A percentile compares a stretch with the other conserved stretches of the same genome.
phyloP scores from a whole-genome alignment of 2,888 invertebrate species.

The Sialis fuliginosa region DNA sequence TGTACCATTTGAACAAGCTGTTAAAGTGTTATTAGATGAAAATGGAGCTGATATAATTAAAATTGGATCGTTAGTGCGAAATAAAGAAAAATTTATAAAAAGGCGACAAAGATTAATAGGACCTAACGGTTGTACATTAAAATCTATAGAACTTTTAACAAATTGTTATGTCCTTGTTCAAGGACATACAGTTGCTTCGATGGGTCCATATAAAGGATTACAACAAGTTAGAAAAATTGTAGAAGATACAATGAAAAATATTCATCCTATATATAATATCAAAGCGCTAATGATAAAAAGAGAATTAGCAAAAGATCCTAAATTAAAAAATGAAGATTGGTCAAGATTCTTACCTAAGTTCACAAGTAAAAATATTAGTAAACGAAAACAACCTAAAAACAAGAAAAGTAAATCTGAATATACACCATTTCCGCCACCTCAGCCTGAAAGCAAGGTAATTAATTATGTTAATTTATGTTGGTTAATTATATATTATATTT shows the following conservation, averaged over 20 bases:
- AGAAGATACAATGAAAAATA: slow-evolving; percentile 94
- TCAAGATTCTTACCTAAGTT: slow-evolving; percentile 92
- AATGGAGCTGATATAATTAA: slow-evolving; percentile 91
- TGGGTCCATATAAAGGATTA: slow-evolving; percentile 90
- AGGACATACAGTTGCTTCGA: slow-evolving; percentile 89
- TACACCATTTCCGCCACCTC: slow-evolving; percentile 95
- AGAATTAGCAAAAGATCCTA: slow-evolving; percentile 86
- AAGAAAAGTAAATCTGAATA: slow-evolving; percentile 84
- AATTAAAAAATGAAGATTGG: slow-evolving; percentile 87
- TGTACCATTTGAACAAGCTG: slow-evolving; percentile 93
- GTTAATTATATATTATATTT: neutral
- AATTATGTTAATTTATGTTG: neutral
- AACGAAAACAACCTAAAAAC: slow-evolving; percentile 74
- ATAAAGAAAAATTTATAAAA: slow-evolving; percentile 89
- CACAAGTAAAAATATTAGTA: slow-evolving; percentile 67
- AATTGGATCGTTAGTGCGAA: slow-evolving; percentile 77
- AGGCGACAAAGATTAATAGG: slow-evolving; percentile 88
- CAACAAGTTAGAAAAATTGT: slow-evolving; percentile 77
- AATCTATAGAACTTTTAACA: slow-evolving; percentile 90
- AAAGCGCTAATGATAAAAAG: slow-evolving; percentile 94
- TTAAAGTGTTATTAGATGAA: slow-evolving; percentile 73
- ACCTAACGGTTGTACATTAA: slow-evolving; percentile 93
- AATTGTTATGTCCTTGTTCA: slow-evolving; percentile 94
- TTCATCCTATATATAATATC: slow-evolving; percentile 97
- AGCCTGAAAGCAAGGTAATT: slow-evolving; percentile 67